Evolutionary conservation across 2,113 vertebrate genomes (phyloP), one percentile per base, ranked within the genome.

Genomic region (Manacus vitellinus): DNA sequence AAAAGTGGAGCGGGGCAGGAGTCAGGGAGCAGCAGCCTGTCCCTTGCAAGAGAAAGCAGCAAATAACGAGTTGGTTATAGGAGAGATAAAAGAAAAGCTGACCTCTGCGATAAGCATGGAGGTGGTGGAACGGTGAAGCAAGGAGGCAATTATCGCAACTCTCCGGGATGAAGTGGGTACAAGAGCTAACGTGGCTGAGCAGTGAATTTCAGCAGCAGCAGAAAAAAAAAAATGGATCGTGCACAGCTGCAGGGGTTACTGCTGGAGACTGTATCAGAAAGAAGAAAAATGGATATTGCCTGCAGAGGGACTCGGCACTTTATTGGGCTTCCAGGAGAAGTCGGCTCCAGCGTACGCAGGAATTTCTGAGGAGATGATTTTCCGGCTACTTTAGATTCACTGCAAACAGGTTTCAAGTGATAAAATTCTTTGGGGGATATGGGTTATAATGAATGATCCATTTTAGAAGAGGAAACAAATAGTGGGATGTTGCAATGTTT

Each of bases 341-440:
- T 78, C 27, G 0, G 90, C 83, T 94, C 68, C 73, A 35, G 91
- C 1, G 0, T 67, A 78, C 5, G 0, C 83, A 68, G 80, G 91
- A 96, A 95, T 95, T 94, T 94, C 86, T 91, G 88, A 86, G 92
- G 58, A 91, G 94, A 87, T 91, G 85, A 84, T 94, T 95, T 94
- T 27, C 91, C 20, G 33, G 73, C 95, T 96, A 78, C 95, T 95
- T 97, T 93, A 96, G 90, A 96, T 96, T 95, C 95, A 95, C 85
- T 93, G 95, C 95, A 93, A 97, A 96, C 83, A 94, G 76, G 88
- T 95, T 97, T 95, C 89, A 94, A 95, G 91, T 95, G 96, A 97
- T 97, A 95, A 96, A 97, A 96, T 97, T 96, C 96, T 97, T 96
- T 89, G 84, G 96, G 96, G 96, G 85, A 92, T 96, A 92, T 46